Evolutionary conservation across 2,888 invertebrate species (phyloP), one percentile per base, ranked within the genome.

Genomic region (Macrosiphum euphorbiae): DNA sequence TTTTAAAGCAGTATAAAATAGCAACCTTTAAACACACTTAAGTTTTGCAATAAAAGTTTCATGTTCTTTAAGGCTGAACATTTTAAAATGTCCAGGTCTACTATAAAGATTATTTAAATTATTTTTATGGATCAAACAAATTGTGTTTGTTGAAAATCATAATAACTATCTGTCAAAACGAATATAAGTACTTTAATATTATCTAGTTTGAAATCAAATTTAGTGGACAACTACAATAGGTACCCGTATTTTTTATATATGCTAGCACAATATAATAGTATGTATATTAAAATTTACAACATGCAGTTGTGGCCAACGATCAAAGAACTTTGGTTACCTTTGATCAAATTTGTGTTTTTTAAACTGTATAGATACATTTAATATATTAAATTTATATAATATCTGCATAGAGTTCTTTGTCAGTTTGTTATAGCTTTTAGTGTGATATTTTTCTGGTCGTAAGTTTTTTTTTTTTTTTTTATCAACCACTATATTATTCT

Each of bases 301-400:
- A 20, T 86, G 20, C 28, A 26, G 41, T 44, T 84, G 84, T 44
- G n/a, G 35, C 13, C 28, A 26, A 67, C 24, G n/a, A 47, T 91
- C 58, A 91, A 86, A 85, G 85, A 5, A 47, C 26, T 47, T 58
- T 35, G 85, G 55, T 47, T 58, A 58, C 58, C 55, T 91, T 58
- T 85, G 85, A 86, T 85, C 24, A 50, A 47, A n/a, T n/a, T 91
- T 85, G 85, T 58, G 28, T 55, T 52, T 91, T 55, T 78, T 90
- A 35, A 35, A 78, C 52, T 13, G 52, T 52, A 90, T 50, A 78
- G 11, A 78, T 78, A 50, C n/a, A 50, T 35, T 35, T 35, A 35
- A 78, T 78, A 78, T 20, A 78, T 78, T 35, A 78, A 16, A 78
- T 35, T 20, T 35, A n/a, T 67, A 67, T n/a, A 35, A 90, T 52